Evolutionary conservation across 1,140 invertebrate species (phyloP).

Genomic region (Drosophila baimaii): DNA sequence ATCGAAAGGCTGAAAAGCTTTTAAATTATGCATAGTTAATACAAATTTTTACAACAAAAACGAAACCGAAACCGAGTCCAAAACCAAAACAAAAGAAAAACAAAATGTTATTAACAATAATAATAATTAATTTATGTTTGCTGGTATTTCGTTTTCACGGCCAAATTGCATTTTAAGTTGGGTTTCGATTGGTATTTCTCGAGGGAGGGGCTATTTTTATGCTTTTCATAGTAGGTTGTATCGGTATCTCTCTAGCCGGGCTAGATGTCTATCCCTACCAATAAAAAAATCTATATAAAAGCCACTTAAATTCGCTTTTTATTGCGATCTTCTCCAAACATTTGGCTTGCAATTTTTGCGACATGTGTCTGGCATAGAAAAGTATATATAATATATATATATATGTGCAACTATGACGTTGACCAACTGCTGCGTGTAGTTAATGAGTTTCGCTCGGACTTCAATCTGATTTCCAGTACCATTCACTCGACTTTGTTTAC

Average conservation of each 20-base stretch:
- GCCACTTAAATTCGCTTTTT: not conserved
- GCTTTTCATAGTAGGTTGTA: slow-evolving; percentile 25
- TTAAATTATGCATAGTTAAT: slow-evolving; percentile 66
- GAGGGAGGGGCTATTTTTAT: slow-evolving; percentile 22
- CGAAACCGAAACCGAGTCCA: slow-evolving; percentile 7
- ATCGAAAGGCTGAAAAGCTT: slow-evolving; percentile 50
- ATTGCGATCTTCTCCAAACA: slow-evolving; percentile 7
- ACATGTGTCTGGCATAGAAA: not conserved
- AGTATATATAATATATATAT: not conserved
- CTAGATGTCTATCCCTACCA: not conserved
- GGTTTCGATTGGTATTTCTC: slow-evolving; percentile 20
- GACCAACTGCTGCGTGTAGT: slow-evolving; percentile 61
- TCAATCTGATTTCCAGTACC: slow-evolving; percentile 25
- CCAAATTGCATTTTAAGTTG: slow-evolving; percentile 72
- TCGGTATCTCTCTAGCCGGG: not conserved
- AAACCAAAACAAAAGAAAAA: slow-evolving; percentile 49
- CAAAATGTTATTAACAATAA: slow-evolving; percentile 66
- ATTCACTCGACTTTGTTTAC: slow-evolving; percentile 31
- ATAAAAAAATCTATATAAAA: not conserved
- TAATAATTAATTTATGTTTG: slow-evolving; percentile 79
- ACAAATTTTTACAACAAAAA: slow-evolving; percentile 40
- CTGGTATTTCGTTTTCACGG: slow-evolving; percentile 77
- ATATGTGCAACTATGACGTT: not conserved
- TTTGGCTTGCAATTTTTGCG: slow-evolving; percentile 13
- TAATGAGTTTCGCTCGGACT: slow-evolving; percentile 51